Percentiles rank a stretch among this genome's conserved stretches.
phyloP scores from a whole-genome alignment of 2,113 vertebrate species.

The Solea solea region DNA sequence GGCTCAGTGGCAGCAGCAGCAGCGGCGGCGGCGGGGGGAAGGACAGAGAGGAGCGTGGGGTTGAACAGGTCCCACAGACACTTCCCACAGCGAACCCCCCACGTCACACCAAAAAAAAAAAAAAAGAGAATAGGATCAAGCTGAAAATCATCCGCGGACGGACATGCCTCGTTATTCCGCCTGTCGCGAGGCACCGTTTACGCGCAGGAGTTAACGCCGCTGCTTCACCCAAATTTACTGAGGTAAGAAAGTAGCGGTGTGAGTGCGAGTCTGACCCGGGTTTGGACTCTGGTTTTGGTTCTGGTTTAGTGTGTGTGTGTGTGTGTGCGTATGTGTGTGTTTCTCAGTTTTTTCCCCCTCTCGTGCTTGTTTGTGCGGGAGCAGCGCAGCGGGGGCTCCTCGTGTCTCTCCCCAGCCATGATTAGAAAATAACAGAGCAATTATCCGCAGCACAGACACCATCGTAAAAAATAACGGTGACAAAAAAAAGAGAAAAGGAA shows the following conservation, averaged over 20 bases:
- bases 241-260: conserved; percentile 82
- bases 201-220: conserved; percentile 87
- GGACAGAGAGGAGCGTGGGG: conserved; percentile 83
- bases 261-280: conserved; percentile 36
- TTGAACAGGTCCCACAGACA: conserved; percentile 89
- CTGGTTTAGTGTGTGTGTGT: too few species aligned
- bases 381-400: conserved; percentile 81
- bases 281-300: too few species aligned
- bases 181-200: conserved; percentile 90
- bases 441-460: conserved; percentile 82
- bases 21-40: conserved; percentile 76
- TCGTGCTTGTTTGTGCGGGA: conserved; percentile 78
- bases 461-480: conserved; percentile 81
- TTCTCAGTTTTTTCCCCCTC: conserved; percentile 67
- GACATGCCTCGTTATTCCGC: conserved; percentile 96
- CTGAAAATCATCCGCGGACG: conserved; percentile 86
- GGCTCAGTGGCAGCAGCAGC: conserved; percentile 85
- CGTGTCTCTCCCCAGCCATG: conserved; percentile 84
- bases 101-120: conserved; percentile 76
- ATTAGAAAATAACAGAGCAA: conserved; percentile 90
- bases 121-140: conserved; percentile 88
- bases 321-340: conserved; percentile 12
- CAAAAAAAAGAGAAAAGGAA: conserved; percentile 78
- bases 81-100: conserved; percentile 83
- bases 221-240: conserved; percentile 84